These are phyloP conservation scores for Drosophila mimetica DNA, from an alignment of 2,888 invertebrate genomes.

Conservation along the genomic window DNA sequence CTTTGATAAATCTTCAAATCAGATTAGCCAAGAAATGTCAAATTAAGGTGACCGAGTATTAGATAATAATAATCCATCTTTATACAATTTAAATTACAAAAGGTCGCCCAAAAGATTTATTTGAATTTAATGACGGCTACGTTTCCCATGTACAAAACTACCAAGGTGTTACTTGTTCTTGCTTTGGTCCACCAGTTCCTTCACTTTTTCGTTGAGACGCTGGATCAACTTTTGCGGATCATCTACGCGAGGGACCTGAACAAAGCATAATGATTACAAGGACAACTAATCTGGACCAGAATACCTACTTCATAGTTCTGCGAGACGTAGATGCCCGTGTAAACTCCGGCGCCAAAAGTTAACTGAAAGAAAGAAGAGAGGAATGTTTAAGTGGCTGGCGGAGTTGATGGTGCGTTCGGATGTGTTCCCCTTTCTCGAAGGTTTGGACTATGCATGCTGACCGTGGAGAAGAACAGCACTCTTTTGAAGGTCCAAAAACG, in stretches of 20 bases:
- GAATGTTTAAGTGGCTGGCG: not conserved
- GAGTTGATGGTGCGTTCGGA: not conserved
- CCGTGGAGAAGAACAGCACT: slow-evolving; percentile 40
- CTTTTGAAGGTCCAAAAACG: slow-evolving; percentile 37
- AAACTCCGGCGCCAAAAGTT: slow-evolving; percentile 88
- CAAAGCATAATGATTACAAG: slow-evolving; percentile 41
- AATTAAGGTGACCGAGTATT: not conserved
- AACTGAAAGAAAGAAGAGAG: slow-evolving; percentile 85
- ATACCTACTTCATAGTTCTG: slow-evolving; percentile 89
- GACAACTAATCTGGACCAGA: no score
- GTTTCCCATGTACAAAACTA: not conserved
- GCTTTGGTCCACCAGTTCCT: slow-evolving; percentile 86
- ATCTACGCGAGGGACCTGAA: slow-evolving; percentile 93
- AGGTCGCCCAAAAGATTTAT: slow-evolving; percentile 28
- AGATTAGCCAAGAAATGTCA: not conserved
- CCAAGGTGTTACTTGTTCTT: slow-evolving; percentile 85
- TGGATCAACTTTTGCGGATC: slow-evolving; percentile 90
- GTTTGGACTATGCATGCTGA: slow-evolving; percentile 26
- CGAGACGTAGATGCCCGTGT: slow-evolving; percentile 89
- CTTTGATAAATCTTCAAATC: not conserved
- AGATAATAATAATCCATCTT: not conserved
- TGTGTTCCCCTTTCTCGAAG: not conserved
- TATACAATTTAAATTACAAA: not conserved
- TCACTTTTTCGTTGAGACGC: slow-evolving; percentile 82
- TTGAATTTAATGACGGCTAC: slow-evolving; percentile 14